A percentile compares a stretch with the other conserved stretches of the same genome.
phyloP scores from a whole-genome alignment of 2,888 invertebrate species.

The Hofmannophila pseudospretella region DNA sequence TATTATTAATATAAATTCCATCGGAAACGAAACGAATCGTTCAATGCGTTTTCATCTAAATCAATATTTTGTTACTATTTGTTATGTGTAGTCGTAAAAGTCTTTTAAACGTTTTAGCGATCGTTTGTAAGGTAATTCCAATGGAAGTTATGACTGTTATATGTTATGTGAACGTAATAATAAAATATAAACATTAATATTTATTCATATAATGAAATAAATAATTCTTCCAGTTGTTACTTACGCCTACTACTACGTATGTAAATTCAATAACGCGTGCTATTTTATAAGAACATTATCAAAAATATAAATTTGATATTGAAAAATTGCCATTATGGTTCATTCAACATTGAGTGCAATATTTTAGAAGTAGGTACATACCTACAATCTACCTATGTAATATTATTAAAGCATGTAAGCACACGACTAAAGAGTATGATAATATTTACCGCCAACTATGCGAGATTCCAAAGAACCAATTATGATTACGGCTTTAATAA shows the following conservation, averaged over 20 bases:
- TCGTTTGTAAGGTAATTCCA: constrained; percentile 10
- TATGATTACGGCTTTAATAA: constrained; percentile 45
- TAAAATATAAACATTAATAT: constrained; percentile 18
- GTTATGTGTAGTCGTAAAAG: constrained; percentile 17
- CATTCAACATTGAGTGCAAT: too few relatives aligned
- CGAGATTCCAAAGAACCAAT: constrained; percentile 35
- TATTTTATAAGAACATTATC: too few relatives aligned
- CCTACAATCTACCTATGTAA: too few relatives aligned
- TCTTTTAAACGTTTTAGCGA: constrained; percentile 10
- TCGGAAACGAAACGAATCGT: constrained; percentile 17
- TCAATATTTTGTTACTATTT: constrained; percentile 21
- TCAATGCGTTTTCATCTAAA: constrained; percentile 16
- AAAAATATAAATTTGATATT: too few relatives aligned
- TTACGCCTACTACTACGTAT: constrained; percentile 2
- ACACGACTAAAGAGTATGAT: constrained; percentile 20
- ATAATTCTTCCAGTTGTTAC: neutral
- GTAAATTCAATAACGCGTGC: neutral
- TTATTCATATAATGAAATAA: constrained; percentile 20
- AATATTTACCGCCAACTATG: constrained; percentile 32
- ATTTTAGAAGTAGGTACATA: too few relatives aligned
- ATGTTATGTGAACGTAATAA: constrained; percentile 12
- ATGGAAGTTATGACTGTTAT: constrained; percentile 8
- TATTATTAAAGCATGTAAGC: constrained; percentile 20
- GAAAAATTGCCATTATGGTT: too few relatives aligned
- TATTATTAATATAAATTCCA: constrained; percentile 13